These are phyloP conservation scores for Orestias chungarensis DNA, from an alignment of 2,797 vertebrate species.

Conservation along the genomic window DNA sequence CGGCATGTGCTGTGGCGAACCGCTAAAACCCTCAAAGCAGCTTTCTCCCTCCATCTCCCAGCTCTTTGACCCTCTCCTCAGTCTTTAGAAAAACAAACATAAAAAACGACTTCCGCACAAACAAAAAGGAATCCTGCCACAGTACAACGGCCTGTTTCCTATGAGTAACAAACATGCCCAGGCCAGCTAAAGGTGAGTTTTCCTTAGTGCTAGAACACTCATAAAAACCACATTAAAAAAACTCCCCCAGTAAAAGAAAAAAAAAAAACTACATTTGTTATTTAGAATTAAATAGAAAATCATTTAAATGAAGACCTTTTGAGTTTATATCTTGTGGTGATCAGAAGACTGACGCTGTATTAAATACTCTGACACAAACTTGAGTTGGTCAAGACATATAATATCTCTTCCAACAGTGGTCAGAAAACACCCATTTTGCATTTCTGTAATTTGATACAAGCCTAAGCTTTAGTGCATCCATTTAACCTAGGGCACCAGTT, in stretches of 20 bases:
- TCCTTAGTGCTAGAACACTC: slow-evolving; percentile 39
- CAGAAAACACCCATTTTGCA: slow-evolving; percentile 1
- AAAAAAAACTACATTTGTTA: not conserved
- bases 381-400: not conserved
- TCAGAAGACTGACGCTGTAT: not conserved
- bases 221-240: slow-evolving; percentile 4
- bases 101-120: slow-evolving; percentile 57
- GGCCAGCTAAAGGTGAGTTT: slow-evolving; percentile 30
- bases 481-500: not conserved
- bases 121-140: slow-evolving; percentile 58
- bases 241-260: not conserved
- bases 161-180: slow-evolving; percentile 39
- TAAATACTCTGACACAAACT: not conserved
- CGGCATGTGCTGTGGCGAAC: slow-evolving; percentile 56
- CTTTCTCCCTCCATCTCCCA: slow-evolving; percentile 67
- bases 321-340: not conserved
- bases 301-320: not conserved
- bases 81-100: slow-evolving; percentile 61
- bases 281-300: not conserved
- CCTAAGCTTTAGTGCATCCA: not conserved
- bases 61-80: slow-evolving; percentile 50
- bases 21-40: slow-evolving; percentile 72
- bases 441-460: slow-evolving; percentile 3
- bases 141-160: slow-evolving; percentile 36
- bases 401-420: slow-evolving; percentile 1